Evolutionary conservation across 2,888 invertebrate species (phyloP), one percentile per base, ranked within the genome.

Genomic region (Ormyrus nitidulus): DNA sequence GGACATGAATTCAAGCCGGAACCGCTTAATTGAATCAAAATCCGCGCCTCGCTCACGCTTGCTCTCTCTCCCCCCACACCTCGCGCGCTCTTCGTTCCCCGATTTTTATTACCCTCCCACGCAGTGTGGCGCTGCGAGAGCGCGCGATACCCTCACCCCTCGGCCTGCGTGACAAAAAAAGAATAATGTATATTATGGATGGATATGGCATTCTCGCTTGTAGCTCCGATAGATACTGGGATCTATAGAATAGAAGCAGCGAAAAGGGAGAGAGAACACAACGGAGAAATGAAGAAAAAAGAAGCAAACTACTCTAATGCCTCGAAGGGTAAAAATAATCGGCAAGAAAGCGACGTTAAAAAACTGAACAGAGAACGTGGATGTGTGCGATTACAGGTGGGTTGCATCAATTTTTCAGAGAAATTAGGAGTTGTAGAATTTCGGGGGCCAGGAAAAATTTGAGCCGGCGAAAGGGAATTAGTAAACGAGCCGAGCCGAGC

Each of bases 21-120:
- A 65, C 62, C 77, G 74, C 77, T 74, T 78, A 75, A 81, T 77
- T 77, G 68, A 80, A 80, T 80, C 72, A 77, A 77, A 80, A 80
- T 74, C 77, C 77, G 19, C 46, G 74, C 74, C 34, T 59, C 62
- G 13, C 54, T 34, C 65, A 7, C 59, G 4, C 54, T 9, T 11
- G 34, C 34, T 7, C 72, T 58, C 77, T 19, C 46, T 5, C 53
- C 11, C 54, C 54, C 70, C 34, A 11, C 51, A 11, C 51, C 48
- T 7, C 64, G 5, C 34, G 34, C 34, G 6, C 53, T 48, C 34
- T 34, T 34, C 34, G 34, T 34, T 34, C 34, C 62, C 10, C 69
- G 54, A 64, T 69, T 77, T 77, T 77, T 74, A 77, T 80, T 80
- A 65, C 46, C 69, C 69, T 68, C 49, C 48, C 69, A 62, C 65